Evolutionary conservation across 1,140 invertebrate species (phyloP), one percentile per base, ranked within the genome.

Genomic region (Dolichoris vasculosae): DNA sequence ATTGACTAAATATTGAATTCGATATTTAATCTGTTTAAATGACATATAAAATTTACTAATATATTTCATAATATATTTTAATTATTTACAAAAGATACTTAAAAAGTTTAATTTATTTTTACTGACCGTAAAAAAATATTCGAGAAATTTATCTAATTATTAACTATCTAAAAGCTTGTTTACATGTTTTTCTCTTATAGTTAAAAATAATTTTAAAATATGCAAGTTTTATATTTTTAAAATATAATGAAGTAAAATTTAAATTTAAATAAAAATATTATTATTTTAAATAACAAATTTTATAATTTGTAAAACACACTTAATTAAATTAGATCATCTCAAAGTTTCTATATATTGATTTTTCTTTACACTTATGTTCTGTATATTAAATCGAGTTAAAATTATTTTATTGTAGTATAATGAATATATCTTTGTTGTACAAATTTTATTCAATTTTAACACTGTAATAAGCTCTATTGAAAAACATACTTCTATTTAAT

Each of bases 281-380:
- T 23, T 32, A 7, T 15, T 48, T 11, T 32, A 77, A 13, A 77
- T 55, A 55, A 55, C 46, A 30, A 64, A 64, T 20, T 30, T 20
- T 79, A 63, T 79, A 15, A 40, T 63, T 40, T 59, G 4, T 40
- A 78, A 63, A 78, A 2, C 23, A 38, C 13, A 63, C 77, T 79
- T 64, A 64, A 23, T n/a, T 79, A 35, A 79, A 79, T 23, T 79
- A n/a, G 77, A 55, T 64, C 55, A 64, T 7, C 26, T 64, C 32
- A 79, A 59, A 77, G 30, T 77, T 77, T 77, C 8, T 26, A 59
- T 55, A 79, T 35, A 79, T 79, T 43, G 77, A 79, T 79, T 79
- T 64, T 79, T 6, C 77, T 63, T 64, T 40, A 15, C 48, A 9
- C 32, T 26, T 23, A 26, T 40, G 20, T 30, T 40, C 2, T 20